Base-by-base conservation (phyloP, 2,113 vertebrate genomes). In the Martes martes region DNA sequence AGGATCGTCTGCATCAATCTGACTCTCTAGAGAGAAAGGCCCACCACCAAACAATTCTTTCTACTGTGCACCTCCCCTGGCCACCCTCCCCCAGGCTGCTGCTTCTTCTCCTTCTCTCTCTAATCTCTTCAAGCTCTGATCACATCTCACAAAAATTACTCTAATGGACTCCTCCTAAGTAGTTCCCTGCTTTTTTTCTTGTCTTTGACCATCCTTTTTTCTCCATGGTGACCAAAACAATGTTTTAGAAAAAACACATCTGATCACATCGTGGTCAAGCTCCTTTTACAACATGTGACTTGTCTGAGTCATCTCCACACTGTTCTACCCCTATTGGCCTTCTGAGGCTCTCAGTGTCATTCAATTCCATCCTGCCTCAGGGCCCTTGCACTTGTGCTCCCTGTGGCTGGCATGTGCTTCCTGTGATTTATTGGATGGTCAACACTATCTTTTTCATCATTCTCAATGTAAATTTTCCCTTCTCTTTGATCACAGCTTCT, bases 41-140 rank as follows among this genome's bases (percentile, higher is more conserved):
- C 24, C 4, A 26, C 19, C 18, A 23, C 7, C 1, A 5, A 9
- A 69, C 57, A 45, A 52, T 33, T 88, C 57, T 81, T 52, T 36
- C 59, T 33, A 3, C 47, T 10, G 3, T 50, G 45, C 2, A 19
- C 24, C 5, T 39, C 11, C 50, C n/a, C 14, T 1, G 6, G 2
- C 21, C 16, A 28, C 2, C 5, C 5, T n/a, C 16, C 50, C 7
- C 13, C 21, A 33, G 7, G 7, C 19, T 33, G 28, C 26, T 59
- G 42, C 13, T 9, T 18, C 45, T 36, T 74, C 15, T 63, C 55
- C 78, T 18, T 76, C 26, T 52, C 79, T 21, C 14, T 63, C 10
- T 36, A 31, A 21, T 55, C 23, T n/a, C 7, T 45, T 18, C 36
- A 52, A 42, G 21, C 11, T 36, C 33, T 42, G 33, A 33, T 36